Percentiles rank a stretch among this genome's conserved stretches.
These are phyloP conservation scores for Phodopus roborovskii DNA, from an alignment of 2,113 vertebrate genomes.

Conservation along the genomic window DNA sequence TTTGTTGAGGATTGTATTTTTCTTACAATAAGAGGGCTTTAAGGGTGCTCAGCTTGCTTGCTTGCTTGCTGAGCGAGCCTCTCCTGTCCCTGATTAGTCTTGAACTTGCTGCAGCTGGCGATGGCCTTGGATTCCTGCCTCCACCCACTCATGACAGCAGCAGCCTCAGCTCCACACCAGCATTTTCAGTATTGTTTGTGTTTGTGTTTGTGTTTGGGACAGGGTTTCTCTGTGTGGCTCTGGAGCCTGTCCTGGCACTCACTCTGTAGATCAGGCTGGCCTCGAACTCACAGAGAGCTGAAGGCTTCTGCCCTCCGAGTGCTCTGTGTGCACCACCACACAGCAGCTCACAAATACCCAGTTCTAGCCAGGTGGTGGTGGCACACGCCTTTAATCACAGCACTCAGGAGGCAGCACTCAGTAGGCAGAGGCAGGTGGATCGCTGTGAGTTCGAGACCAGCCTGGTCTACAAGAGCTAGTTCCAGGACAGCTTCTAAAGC, in stretches of 20 bases:
- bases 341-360: neutral
- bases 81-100: neutral
- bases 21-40: constrained; percentile 31
- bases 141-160: too few species aligned
- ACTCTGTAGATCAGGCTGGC: neutral
- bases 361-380: too few species aligned
- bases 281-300: neutral
- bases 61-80: neutral
- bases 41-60: neutral
- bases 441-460: too few species aligned
- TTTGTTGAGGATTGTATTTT: constrained; percentile 51
- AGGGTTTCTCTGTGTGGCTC: neutral
- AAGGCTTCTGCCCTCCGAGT: too few species aligned
- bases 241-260: neutral
- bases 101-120: neutral
- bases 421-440: too few species aligned
- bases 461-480: too few species aligned
- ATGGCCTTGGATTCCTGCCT: neutral
- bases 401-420: too few species aligned
- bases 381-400: too few species aligned
- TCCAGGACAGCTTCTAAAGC: too few species aligned
- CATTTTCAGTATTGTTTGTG: constrained; percentile 28
- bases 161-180: neutral
- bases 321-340: neutral
- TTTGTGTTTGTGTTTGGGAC: neutral